Conservation (phyloP, 1,140 invertebrate genomes). For the Aphis craccivora region DNA sequence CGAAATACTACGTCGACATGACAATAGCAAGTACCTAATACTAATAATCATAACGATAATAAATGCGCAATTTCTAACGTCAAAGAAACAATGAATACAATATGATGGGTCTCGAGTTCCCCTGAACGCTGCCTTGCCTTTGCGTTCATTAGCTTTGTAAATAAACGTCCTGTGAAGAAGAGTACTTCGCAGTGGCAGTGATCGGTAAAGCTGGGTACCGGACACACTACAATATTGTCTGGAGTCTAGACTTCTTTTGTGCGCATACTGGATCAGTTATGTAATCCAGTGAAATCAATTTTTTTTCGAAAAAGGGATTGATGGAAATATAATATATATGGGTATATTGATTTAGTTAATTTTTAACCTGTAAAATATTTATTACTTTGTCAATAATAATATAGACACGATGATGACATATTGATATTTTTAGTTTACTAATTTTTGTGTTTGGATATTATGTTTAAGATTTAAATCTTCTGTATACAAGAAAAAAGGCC, state of each 20-base stretch:
- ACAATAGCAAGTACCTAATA: background rate
- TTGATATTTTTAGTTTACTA: background rate
- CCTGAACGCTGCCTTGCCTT: background rate
- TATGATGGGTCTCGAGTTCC: background rate
- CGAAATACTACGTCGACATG: background rate
- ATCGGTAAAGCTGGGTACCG: background rate
- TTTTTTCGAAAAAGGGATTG: too few species aligned
- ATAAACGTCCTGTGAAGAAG: background rate
- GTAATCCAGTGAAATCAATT: background rate
- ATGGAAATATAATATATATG: too few species aligned
- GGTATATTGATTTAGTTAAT: background rate
- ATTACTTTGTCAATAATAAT: background rate
- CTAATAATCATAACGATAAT: background rate
- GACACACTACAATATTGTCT: background rate
- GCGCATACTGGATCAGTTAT: background rate
- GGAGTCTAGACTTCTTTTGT: background rate
- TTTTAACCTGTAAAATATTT: background rate
- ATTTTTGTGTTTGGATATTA: background rate
- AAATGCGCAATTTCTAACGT: background rate
- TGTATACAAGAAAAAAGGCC: background rate
- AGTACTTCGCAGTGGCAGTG: background rate
- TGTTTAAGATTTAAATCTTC: background rate
- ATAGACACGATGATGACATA: background rate
- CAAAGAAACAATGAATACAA: background rate
- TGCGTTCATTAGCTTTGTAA: constrained; percentile 11